A percentile compares a stretch with the other conserved stretches of the same genome.
Evolutionary conservation across 2,888 invertebrate species (phyloP).

Genomic region (Drosophila prostipennis): DNA sequence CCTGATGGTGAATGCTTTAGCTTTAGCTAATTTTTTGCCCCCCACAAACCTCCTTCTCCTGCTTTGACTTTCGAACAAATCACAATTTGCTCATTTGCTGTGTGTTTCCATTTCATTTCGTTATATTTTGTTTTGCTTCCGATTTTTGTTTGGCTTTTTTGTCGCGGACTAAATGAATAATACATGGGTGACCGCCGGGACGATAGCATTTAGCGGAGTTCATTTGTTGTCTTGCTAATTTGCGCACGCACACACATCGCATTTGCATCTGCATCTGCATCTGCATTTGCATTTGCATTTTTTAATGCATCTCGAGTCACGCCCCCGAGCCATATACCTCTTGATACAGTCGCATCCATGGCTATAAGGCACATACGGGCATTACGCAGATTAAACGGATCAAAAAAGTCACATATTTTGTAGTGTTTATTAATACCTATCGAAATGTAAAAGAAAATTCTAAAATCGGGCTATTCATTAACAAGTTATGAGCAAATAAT

Average conservation of each 20-base stretch:
- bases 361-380: slow-evolving; percentile 17
- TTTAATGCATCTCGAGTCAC: slow-evolving; percentile 20
- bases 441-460: too few species aligned
- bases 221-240: slow-evolving; percentile 29
- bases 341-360: slow-evolving; percentile 1
- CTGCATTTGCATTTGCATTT: slow-evolving; percentile 9
- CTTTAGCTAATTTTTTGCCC: slow-evolving; percentile 1
- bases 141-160: not conserved
- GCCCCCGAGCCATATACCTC: slow-evolving; percentile 10
- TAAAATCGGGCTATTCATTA: too few species aligned
- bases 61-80: slow-evolving; percentile 10
- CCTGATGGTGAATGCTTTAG: slow-evolving; percentile 59
- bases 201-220: slow-evolving; percentile 20
- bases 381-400: slow-evolving; percentile 8
- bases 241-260: slow-evolving; percentile 18
- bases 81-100: slow-evolving; percentile 25
- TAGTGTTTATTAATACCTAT: too few species aligned
- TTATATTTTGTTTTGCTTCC: slow-evolving; percentile 10
- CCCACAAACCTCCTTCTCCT: not conserved
- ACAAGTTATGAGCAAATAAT: too few species aligned
- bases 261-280: slow-evolving; percentile 2
- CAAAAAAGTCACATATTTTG: slow-evolving; percentile 5
- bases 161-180: slow-evolving; percentile 23
- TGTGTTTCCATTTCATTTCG: slow-evolving; percentile 11
- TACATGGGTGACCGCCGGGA: slow-evolving; percentile 36